Evolutionary conservation across 2,113 vertebrate species (phyloP).

Genomic region (Leptobrachium leishanense): DNA sequence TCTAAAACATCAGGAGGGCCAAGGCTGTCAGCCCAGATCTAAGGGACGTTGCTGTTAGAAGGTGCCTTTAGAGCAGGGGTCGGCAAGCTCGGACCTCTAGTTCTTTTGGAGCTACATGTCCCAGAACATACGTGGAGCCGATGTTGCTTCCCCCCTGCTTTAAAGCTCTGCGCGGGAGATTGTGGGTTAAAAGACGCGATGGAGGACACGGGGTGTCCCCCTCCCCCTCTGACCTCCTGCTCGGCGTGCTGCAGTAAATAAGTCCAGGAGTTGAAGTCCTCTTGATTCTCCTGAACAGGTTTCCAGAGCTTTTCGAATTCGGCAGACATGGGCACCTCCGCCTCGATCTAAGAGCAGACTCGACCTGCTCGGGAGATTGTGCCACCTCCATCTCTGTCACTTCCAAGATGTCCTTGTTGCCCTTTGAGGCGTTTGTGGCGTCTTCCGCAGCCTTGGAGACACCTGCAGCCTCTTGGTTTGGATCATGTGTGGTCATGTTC

Average conservation of each 20-base stretch:
- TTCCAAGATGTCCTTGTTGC: conserved; percentile 73
- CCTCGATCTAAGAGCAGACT: conserved; percentile 52
- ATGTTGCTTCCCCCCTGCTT: too few species aligned
- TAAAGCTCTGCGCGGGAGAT: too few species aligned
- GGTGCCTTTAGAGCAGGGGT: too few species aligned
- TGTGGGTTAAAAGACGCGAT: too few species aligned
- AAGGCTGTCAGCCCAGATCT: too few species aligned
- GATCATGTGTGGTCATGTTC: conserved; percentile 57
- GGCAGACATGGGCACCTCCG: conserved; percentile 73
- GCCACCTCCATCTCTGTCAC: conserved; percentile 71
- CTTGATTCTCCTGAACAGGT: conserved; percentile 88
- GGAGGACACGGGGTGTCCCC: too few species aligned
- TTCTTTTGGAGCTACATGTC: too few species aligned
- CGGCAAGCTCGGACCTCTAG: too few species aligned
- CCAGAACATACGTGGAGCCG: too few species aligned
- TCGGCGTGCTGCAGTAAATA: conserved; percentile 95
- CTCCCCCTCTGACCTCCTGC: conserved; percentile 82
- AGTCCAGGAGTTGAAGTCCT: conserved; percentile 97
- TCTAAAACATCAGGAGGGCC: too few species aligned
- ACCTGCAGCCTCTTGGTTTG: conserved; percentile 55
- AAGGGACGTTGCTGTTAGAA: too few species aligned
- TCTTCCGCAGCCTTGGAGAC: conserved; percentile 55
- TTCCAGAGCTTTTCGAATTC: conserved; percentile 95
- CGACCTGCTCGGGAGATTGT: conserved; percentile 80
- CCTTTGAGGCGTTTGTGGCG: conserved; percentile 64